phyloP scores from a whole-genome alignment of 2,113 vertebrate species.

The Thomomys bottae region DNA sequence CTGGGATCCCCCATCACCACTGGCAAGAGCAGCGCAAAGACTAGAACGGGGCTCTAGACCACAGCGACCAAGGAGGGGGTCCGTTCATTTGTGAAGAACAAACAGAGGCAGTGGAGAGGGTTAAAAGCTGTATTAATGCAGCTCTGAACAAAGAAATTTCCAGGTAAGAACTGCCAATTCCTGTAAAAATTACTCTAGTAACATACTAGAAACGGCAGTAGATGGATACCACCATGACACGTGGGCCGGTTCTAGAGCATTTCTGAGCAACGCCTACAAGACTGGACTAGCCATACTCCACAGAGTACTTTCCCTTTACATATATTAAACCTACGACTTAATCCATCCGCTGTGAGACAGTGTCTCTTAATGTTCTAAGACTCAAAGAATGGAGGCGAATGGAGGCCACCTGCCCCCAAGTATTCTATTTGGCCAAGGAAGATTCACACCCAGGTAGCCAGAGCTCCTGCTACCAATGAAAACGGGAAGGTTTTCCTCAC shows the following conservation, averaged over 20 bases:
- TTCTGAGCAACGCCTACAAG: background rate
- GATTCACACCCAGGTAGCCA: background rate
- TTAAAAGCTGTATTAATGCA: slow-evolving; percentile 7
- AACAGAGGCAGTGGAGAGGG: background rate
- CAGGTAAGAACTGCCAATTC: background rate
- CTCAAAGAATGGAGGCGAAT: background rate
- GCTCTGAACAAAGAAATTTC: background rate
- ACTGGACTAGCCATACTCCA: background rate
- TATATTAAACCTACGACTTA: background rate
- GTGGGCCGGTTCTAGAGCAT: background rate
- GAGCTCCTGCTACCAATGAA: background rate
- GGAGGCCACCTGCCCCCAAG: background rate
- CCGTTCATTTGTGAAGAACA: slow-evolving; percentile 15
- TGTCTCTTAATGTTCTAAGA: background rate
- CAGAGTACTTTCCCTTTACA: background rate
- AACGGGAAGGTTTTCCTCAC: background rate
- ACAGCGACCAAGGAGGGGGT: background rate
- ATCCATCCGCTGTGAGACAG: background rate
- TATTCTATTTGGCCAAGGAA: background rate
- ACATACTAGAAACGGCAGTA: background rate
- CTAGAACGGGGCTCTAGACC: background rate
- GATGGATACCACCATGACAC: background rate
- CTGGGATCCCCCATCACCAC: background rate
- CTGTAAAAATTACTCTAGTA: background rate
- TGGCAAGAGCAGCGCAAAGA: background rate